Base-by-base conservation (phyloP, 2,888 invertebrate species). In the Mechanitis mazaeus region DNA sequence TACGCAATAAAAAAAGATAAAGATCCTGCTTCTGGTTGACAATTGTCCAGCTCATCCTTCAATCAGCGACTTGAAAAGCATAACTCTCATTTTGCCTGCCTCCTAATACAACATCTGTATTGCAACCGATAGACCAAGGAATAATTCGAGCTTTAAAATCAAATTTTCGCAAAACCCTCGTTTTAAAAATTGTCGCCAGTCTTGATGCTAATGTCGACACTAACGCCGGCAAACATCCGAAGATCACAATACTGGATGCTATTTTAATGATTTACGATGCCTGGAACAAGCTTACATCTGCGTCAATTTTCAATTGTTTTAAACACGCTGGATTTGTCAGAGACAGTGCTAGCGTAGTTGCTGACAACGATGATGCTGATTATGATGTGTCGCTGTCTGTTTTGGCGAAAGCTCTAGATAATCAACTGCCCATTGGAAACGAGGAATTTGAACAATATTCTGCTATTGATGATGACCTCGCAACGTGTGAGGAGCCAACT, bases 61-160 rank as follows among this genome's bases (percentile, higher is more conserved):
- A n/a, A 56, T 65, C 33, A 54, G 42, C 28, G 57, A 64, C 64
- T 65, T 66, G 60, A 67, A 64, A 47, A 64, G 57, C 55, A 65
- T 67, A 56, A 64, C 58, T 55, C 65, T 69, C 55, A 59, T 57
- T 59, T 68, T 67, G 38, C 57, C 59, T 68, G 46, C 67, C 66
- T 46, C 56, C 68, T 42, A 68, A 67, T 64, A 68, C 67, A 58
- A 64, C 68, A 65, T 60, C 65, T 57, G 66, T 64, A 56, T 47
- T 64, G 54, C 68, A 69, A 65, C 68, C 68, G 47, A 68, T 71
- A 65, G 67, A 68, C 58, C 67, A 69, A 59, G 71, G 64, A 64
- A 64, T 69, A 61, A 69, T 67, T 63, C 62, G 61, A 64, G 56
- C 56, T 56, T 56, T 66, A 56, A 68, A 71, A 69, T 62, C 62